phyloP scores from a whole-genome alignment of 2,797 vertebrate species.

The Choloepus didactylus region DNA sequence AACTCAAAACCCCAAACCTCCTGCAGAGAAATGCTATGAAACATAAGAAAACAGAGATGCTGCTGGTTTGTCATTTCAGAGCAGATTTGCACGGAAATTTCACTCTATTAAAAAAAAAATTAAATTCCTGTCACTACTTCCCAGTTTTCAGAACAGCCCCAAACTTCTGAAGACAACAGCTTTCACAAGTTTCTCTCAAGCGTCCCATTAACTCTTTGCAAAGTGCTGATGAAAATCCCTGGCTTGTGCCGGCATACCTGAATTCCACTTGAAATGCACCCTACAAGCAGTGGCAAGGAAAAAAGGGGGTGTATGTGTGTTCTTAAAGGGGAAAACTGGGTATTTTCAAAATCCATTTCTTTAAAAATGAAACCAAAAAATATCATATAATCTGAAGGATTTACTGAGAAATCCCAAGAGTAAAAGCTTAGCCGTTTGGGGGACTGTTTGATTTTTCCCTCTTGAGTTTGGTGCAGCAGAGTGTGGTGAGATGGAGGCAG shows the following conservation, averaged over 20 bases:
- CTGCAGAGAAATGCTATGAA: rapidly evolving
- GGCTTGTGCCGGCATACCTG: neutral
- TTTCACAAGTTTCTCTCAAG: rapidly evolving
- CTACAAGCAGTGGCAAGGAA: neutral
- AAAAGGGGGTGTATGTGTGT: neutral
- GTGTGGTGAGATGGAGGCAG: neutral
- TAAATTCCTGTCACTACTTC: too few species aligned
- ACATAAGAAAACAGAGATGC: neutral
- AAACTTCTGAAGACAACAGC: rapidly evolving
- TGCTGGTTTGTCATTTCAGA: neutral
- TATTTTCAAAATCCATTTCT: neutral
- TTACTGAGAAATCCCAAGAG: neutral
- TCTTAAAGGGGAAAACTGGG: neutral
- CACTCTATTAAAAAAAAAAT: too few species aligned
- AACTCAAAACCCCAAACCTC: neutral
- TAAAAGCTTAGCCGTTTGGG: neutral
- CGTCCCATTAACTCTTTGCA: neutral
- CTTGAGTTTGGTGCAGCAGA: too few species aligned
- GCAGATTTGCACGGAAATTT: neutral
- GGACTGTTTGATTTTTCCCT: neutral
- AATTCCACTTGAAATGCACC: neutral
- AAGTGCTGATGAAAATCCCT: neutral
- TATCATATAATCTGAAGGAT: neutral
- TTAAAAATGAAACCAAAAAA: neutral
- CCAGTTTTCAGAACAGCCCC: rapidly evolving